A percentile compares a stretch with the other conserved stretches of the same genome.
Evolutionary conservation across 2,113 vertebrate species (phyloP).

Genomic region (Ameiurus melas): DNA sequence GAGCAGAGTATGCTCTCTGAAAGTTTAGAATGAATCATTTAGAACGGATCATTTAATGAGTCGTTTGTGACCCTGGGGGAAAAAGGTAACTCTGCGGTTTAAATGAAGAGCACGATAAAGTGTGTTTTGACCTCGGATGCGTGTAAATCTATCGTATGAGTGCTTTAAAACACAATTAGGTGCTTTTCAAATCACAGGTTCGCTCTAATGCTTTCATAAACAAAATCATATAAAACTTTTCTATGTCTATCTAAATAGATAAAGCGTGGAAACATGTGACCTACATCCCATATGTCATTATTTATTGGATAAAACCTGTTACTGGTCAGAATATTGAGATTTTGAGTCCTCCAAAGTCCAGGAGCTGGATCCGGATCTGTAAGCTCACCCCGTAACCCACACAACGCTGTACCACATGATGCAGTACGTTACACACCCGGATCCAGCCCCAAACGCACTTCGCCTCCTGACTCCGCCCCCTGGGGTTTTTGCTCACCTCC

Average conservation of each 20-base stretch:
- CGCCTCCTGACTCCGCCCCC: neutral
- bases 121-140: too few species aligned
- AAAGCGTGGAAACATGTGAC: neutral
- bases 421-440: neutral
- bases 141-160: too few species aligned
- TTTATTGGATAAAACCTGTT: neutral
- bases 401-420: neutral
- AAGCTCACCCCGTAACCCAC: neutral
- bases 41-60: too few species aligned
- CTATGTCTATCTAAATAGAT: neutral
- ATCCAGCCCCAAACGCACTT: neutral
- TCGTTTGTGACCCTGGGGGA: too few species aligned
- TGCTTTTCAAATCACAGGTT: too few species aligned
- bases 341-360: neutral
- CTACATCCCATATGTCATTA: neutral
- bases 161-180: too few species aligned
- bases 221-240: neutral
- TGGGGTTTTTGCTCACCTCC: neutral
- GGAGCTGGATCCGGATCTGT: neutral
- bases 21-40: too few species aligned
- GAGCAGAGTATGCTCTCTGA: too few species aligned
- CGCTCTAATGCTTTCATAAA: neutral
- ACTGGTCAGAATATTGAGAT: neutral
- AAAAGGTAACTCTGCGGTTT: too few species aligned
- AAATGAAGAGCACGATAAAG: too few species aligned